Percentiles rank a stretch among this genome's conserved stretches.
Conservation (phyloP, 2,113 vertebrate genomes). For the Podarcis muralis region DNA sequence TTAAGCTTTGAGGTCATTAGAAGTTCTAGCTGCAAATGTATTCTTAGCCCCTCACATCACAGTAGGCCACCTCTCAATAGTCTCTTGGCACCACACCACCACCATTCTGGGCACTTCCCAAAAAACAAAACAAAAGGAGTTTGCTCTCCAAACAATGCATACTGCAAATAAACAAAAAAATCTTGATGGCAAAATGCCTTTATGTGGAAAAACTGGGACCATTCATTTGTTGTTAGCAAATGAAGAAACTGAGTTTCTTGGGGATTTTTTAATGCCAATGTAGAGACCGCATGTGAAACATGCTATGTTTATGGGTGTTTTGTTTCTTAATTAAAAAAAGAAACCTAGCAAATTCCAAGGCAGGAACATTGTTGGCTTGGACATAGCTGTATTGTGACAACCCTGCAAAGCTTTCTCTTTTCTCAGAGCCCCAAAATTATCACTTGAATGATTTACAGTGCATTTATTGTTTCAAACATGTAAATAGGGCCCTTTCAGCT, state of each 20-base stretch:
- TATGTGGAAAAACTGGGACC: slow-evolving; percentile 4
- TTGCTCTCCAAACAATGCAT: slow-evolving; percentile 11
- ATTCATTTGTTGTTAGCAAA: not conserved
- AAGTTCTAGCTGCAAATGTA: not conserved
- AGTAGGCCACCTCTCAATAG: slow-evolving; percentile 6
- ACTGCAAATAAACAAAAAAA: slow-evolving; percentile 1
- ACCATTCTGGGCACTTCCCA: slow-evolving; percentile 20
- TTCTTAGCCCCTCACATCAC: slow-evolving; percentile 34
- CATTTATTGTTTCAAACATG: slow-evolving; percentile 17
- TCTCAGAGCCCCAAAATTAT: not conserved
- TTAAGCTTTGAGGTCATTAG: not conserved
- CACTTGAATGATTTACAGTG: slow-evolving; percentile 30
- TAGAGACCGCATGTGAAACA: not conserved
- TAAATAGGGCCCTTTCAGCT: slow-evolving; percentile 24
- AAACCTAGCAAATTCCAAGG: not conserved
- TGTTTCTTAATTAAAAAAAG: slow-evolving; percentile 1
- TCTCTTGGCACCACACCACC: not conserved
- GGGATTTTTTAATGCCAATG: slow-evolving; percentile 1
- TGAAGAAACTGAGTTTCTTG: not conserved
- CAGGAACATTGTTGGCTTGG: slow-evolving; percentile 1
- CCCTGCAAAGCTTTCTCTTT: slow-evolving; percentile 15
- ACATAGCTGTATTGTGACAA: not conserved
- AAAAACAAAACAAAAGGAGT: not conserved
- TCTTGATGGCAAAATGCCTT: not conserved
- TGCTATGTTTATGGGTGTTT: not conserved